Evolutionary conservation across 92 coral and sea anemone species (phyloP).

Genomic region (Paragorgia papillata): DNA sequence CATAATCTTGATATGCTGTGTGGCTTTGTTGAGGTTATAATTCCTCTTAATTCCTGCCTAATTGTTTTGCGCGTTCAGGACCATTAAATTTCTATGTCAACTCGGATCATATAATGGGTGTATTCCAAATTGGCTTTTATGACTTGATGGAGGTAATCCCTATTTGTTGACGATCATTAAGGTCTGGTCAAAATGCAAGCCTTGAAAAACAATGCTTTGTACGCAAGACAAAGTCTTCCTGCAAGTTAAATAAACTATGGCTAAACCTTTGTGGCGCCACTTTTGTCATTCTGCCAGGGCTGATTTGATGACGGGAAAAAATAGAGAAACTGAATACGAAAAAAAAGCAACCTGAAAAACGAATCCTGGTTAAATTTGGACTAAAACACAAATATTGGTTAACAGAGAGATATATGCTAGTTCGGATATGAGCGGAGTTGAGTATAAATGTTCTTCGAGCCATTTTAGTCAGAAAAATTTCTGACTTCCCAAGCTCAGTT

Average conservation of each 20-base stretch:
- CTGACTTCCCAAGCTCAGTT: no score
- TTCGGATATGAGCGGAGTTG: no score
- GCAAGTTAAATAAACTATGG: slow-evolving; percentile 19
- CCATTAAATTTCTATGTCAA: slow-evolving; percentile 27
- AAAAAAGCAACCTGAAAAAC: neutral
- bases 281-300: neutral
- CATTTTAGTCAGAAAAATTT: no score
- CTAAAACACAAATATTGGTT: no score
- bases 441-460: no score
- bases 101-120: slow-evolving; percentile 8
- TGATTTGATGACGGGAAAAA: neutral
- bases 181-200: neutral
- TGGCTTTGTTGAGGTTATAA: slow-evolving; percentile 6
- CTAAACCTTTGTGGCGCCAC: slow-evolving; percentile 12
- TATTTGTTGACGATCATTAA: neutral
- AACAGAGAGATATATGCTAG: no score
- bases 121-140: slow-evolving; percentile 8
- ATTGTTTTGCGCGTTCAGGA: slow-evolving; percentile 26
- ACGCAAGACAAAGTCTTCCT: neutral
- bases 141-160: slow-evolving; percentile 16
- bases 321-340: neutral
- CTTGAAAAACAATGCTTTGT: neutral
- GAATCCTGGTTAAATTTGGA: no score
- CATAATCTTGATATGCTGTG: no score
- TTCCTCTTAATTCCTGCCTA: slow-evolving; percentile 13